Conservation (phyloP, 2,797 vertebrate genomes). For the Acrossocheilus fasciatus region DNA sequence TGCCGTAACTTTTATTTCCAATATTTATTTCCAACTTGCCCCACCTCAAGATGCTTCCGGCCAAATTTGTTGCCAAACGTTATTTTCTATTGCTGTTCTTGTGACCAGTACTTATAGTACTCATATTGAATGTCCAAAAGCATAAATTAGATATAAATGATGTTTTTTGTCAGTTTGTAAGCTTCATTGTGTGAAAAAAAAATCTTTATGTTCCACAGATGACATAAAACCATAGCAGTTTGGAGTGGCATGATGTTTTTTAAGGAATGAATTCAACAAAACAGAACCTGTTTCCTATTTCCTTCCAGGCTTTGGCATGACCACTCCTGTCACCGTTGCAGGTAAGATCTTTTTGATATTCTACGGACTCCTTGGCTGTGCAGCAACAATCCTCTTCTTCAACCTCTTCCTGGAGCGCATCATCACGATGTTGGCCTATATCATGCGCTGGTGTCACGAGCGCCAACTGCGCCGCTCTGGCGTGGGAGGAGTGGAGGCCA, state of each 20-base stretch:
- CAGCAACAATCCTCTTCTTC: constrained; percentile 85
- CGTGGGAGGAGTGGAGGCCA: constrained; percentile 67
- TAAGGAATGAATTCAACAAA: background rate
- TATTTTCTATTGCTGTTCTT: no score
- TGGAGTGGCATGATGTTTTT: background rate
- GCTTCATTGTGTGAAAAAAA: background rate
- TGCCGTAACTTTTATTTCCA: background rate
- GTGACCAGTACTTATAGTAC: no score
- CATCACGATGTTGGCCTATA: constrained; percentile 85
- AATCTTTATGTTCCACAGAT: background rate
- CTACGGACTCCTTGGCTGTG: constrained; percentile 84
- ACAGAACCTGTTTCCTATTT: background rate
- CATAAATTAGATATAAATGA: background rate
- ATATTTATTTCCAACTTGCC: background rate
- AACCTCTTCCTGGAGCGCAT: constrained; percentile 86
- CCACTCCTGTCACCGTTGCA: constrained; percentile 79
- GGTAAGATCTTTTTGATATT: constrained; percentile 85
- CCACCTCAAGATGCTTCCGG: background rate
- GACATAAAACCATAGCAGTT: background rate
- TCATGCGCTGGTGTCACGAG: constrained; percentile 85
- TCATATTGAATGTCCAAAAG: background rate
- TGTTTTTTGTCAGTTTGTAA: no score
- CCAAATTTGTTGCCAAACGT: background rate
- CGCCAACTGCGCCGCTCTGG: constrained; percentile 74
- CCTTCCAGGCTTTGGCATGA: constrained; percentile 83